A percentile compares a stretch with the other conserved stretches of the same genome.
phyloP scores from a whole-genome alignment of 2,113 vertebrate genomes.

The Eretmochelys imbricata region DNA sequence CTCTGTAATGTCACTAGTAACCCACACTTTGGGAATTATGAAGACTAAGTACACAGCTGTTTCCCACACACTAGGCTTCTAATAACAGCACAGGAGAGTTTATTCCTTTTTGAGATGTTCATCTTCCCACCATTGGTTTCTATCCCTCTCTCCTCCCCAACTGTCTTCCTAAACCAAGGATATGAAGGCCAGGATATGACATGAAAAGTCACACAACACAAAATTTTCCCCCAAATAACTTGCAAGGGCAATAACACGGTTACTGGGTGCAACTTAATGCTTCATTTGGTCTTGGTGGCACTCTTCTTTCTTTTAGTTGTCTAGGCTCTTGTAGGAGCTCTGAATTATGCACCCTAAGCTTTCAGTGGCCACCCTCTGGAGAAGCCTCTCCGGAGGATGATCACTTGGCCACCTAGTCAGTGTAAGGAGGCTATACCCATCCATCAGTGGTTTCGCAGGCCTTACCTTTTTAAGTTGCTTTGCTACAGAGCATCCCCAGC shows the following conservation, averaged over 20 bases:
- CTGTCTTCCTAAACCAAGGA: neutral
- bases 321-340: neutral
- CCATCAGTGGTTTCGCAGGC: neutral
- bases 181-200: neutral
- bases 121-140: neutral
- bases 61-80: neutral
- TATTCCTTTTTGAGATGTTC: neutral
- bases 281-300: neutral
- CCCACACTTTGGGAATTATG: neutral
- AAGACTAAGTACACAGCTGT: neutral
- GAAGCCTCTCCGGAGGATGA: neutral
- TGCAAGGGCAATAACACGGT: neutral
- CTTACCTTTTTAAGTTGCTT: neutral
- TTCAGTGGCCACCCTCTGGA: neutral
- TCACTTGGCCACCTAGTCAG: neutral
- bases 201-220: neutral
- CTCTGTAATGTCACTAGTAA: neutral
- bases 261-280: neutral
- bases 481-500: neutral
- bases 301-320: neutral
- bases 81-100: fast-evolving
- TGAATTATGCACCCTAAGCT: neutral
- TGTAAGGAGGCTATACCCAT: neutral
- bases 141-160: neutral
- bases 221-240: neutral